A percentile compares a stretch with the other conserved stretches of the same genome.
Evolutionary conservation across 2,113 vertebrate genomes (phyloP).

Genomic region (Chaetorhynchus papuensis): DNA sequence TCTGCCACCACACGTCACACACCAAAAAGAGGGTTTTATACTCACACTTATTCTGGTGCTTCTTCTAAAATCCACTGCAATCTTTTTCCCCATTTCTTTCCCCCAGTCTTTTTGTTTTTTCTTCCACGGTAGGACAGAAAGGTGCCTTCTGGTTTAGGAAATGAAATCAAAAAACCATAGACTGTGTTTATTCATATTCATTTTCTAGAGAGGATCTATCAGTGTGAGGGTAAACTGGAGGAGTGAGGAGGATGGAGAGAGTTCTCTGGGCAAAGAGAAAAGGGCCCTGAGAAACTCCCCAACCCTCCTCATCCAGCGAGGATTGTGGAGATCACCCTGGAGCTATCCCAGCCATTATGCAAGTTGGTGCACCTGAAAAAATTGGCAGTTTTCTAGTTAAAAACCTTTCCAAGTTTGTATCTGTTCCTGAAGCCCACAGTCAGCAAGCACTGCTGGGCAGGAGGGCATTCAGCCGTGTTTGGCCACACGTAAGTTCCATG

Average conservation of each 20-base stretch:
- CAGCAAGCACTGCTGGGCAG: constrained; percentile 57
- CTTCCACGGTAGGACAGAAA: constrained; percentile 43
- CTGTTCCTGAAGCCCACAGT: constrained; percentile 72
- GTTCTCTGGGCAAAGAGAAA: background rate
- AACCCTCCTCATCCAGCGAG: background rate
- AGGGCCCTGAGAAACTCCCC: background rate
- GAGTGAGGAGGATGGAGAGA: background rate
- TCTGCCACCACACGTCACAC: background rate
- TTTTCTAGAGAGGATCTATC: background rate
- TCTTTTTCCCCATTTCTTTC: constrained; percentile 42
- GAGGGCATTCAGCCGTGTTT: constrained; percentile 47
- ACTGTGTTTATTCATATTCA: background rate
- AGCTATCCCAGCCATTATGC: background rate
- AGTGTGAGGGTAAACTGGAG: background rate
- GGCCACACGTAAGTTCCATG: constrained; percentile 62
- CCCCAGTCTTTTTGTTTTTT: constrained; percentile 50
- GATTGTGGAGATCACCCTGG: background rate
- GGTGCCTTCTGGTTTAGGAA: constrained; percentile 63
- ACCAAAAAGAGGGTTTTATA: background rate
- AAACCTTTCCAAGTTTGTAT: constrained; percentile 61
- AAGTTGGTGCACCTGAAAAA: constrained; percentile 55
- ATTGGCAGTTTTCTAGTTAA: constrained; percentile 53
- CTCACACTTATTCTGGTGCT: constrained; percentile 71
- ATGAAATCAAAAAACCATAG: constrained; percentile 17
- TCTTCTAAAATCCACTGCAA: constrained; percentile 71